These are phyloP conservation scores for Oophaga sylvatica DNA, from an alignment of 2,797 vertebrate species.

Conservation along the genomic window DNA sequence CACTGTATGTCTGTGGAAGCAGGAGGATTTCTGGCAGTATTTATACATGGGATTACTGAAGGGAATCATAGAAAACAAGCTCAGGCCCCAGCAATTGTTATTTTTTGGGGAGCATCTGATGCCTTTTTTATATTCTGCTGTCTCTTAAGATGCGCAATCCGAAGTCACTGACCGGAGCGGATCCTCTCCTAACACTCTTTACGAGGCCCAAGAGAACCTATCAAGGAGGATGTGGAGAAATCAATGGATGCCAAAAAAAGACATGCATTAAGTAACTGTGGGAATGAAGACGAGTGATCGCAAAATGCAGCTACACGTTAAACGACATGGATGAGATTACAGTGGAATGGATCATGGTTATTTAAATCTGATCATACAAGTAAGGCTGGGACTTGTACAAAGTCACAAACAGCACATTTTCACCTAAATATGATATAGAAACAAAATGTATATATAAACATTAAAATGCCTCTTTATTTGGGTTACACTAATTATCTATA, in stretches of 20 bases:
- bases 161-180: background rate
- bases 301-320: background rate
- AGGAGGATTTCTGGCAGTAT: no score
- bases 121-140: background rate
- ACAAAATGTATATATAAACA: no score
- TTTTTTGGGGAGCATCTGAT: background rate
- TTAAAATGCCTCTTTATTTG: no score
- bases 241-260: background rate
- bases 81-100: background rate
- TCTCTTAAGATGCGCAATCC: background rate
- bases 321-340: background rate
- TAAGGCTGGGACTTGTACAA: no score
- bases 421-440: no score
- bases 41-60: no score
- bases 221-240: background rate
- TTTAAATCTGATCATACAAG: no score
- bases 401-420: no score
- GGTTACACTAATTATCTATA: no score
- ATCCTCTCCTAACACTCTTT: background rate
- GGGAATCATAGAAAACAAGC: no score
- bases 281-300: background rate
- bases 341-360: no score
- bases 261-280: background rate
- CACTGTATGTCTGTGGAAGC: no score
- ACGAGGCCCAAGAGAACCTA: background rate